A percentile compares a stretch with the other conserved stretches of the same genome.
Evolutionary conservation across 1,140 invertebrate species (phyloP).

Genomic region (Brachionus angularis): DNA sequence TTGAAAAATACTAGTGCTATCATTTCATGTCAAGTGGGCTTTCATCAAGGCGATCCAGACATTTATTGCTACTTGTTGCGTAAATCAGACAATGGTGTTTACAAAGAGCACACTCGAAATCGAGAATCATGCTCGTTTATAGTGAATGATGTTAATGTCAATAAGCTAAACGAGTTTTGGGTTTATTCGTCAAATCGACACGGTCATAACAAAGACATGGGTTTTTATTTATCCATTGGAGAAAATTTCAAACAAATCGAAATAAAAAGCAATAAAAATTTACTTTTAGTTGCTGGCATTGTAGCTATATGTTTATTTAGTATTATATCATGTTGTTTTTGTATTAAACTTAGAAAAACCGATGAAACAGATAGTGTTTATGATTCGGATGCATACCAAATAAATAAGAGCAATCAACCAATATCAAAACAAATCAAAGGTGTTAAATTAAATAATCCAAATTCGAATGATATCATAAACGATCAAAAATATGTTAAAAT

Average conservation of each 20-base stretch:
- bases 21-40: slow-evolving; percentile 19
- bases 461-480: no score
- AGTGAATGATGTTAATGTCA: slow-evolving; percentile 32
- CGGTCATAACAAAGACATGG: slow-evolving; percentile 40
- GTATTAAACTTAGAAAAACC: slow-evolving; percentile 37
- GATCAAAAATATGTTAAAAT: no score
- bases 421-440: no score
- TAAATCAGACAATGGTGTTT: slow-evolving; percentile 40
- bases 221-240: slow-evolving; percentile 39
- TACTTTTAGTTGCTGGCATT: not conserved
- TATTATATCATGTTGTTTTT: slow-evolving; percentile 31
- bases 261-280: slow-evolving; percentile 7
- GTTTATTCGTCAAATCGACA: slow-evolving; percentile 39
- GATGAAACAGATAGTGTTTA: slow-evolving; percentile 30
- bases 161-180: slow-evolving; percentile 40
- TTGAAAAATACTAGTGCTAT: slow-evolving; percentile 36
- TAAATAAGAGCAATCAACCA: no score
- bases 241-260: not conserved
- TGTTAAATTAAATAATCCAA: no score
- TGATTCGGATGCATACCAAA: slow-evolving; percentile 4
- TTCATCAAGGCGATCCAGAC: slow-evolving; percentile 42
- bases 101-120: slow-evolving; percentile 41
- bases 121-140: slow-evolving; percentile 41
- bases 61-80: slow-evolving; percentile 32
- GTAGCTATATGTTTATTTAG: not conserved